phyloP scores from a whole-genome alignment of 2,888 invertebrate genomes.

The Axea sp. region DNA sequence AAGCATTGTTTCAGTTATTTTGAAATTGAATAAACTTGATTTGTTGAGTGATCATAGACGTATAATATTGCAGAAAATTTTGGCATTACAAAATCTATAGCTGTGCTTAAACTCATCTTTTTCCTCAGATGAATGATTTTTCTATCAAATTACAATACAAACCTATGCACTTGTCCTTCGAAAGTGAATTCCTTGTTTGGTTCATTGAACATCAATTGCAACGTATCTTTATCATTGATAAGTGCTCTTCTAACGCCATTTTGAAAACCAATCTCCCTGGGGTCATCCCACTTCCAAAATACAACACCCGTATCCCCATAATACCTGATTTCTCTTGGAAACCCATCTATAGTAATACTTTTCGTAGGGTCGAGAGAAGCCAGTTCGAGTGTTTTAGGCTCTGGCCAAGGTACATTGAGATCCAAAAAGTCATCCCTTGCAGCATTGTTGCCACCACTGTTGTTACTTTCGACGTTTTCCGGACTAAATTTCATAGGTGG shows the following conservation, averaged over 20 bases:
- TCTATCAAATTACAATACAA: constrained; percentile 46
- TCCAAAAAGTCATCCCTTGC: constrained; percentile 58
- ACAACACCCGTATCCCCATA: constrained; percentile 92
- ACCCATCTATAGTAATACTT: constrained; percentile 90
- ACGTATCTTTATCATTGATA: constrained; percentile 88
- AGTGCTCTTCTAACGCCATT: constrained; percentile 87
- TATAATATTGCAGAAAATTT: no score
- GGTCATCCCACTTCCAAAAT: constrained; percentile 92
- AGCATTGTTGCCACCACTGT: no score
- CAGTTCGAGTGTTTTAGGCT: constrained; percentile 80
- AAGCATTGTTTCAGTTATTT: no score
- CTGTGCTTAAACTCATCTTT: no score
- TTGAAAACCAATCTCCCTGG: constrained; percentile 91
- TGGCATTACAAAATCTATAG: no score
- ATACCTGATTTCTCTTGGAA: constrained; percentile 90
- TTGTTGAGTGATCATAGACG: no score
- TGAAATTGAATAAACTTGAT: no score
- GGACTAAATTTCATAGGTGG: constrained; percentile 6
- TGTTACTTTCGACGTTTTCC: not conserved
- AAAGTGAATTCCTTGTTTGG: constrained; percentile 87
- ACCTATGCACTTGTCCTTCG: constrained; percentile 85
- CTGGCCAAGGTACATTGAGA: constrained; percentile 79
- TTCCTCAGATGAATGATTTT: no score
- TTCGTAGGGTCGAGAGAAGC: constrained; percentile 86
- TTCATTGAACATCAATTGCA: constrained; percentile 83